These are phyloP conservation scores for Varanus komodoensis DNA, from an alignment of 2,113 vertebrate species.

Conservation along the genomic window DNA sequence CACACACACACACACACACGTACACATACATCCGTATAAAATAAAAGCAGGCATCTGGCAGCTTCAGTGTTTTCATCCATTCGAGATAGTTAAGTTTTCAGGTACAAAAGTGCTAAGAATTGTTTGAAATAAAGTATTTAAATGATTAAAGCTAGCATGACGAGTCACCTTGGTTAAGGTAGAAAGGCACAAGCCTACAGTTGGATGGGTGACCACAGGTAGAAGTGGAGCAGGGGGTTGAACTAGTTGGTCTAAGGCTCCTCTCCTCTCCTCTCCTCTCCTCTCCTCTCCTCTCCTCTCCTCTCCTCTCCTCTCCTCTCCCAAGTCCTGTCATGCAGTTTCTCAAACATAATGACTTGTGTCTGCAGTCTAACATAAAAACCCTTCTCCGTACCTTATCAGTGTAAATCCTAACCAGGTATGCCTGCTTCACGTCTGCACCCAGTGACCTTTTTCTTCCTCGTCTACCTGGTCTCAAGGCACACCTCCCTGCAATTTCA, in stretches of 20 bases:
- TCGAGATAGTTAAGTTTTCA: neutral
- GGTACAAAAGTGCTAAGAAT: neutral
- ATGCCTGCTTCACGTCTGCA: neutral
- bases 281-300: no score
- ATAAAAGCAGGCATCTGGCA: neutral
- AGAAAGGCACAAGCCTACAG: no score
- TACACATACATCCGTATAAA: neutral
- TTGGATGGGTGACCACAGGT: no score
- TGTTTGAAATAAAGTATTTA: no score
- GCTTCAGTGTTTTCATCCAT: neutral
- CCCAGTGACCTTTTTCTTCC: neutral
- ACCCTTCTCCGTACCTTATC: neutral
- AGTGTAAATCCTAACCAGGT: neutral
- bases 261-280: no score
- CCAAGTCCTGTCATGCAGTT: neutral
- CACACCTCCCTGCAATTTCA: no score
- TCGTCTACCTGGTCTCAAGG: neutral
- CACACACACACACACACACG: neutral
- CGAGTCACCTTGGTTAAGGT: no score
- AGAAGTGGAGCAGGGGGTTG: no score
- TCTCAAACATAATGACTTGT: neutral
- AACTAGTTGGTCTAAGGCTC: no score
- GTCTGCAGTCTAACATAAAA: neutral
- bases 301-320: no score
- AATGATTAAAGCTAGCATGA: no score